Conservation (phyloP, 2,888 invertebrate species). For the Anoncus sp. region DNA sequence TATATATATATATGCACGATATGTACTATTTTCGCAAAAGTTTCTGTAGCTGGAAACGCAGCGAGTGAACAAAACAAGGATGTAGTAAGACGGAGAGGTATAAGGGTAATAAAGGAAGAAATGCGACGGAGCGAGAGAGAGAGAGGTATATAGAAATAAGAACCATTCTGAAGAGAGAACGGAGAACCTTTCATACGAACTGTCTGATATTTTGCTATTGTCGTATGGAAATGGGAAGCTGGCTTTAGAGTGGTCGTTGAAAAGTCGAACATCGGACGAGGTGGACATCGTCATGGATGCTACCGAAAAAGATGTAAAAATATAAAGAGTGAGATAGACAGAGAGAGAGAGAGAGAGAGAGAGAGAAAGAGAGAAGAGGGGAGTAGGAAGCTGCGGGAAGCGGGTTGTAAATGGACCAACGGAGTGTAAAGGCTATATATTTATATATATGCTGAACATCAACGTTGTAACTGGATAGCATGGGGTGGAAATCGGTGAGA, state of each 20-base stretch:
- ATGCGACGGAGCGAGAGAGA: not conserved
- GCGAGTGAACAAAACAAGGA: slow-evolving; percentile 39
- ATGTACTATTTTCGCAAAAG: slow-evolving; percentile 34
- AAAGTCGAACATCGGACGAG: slow-evolving; percentile 21
- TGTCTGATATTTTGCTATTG: slow-evolving; percentile 32
- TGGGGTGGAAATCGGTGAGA: slow-evolving; percentile 35
- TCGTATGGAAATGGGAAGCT: slow-evolving; percentile 48
- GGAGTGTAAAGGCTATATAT: not conserved
- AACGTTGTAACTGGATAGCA: slow-evolving; percentile 1
- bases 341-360: not conserved
- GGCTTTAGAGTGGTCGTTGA: slow-evolving; percentile 41
- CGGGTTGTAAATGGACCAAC: slow-evolving; percentile 6
- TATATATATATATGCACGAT: not conserved
- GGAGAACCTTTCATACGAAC: slow-evolving; percentile 40
- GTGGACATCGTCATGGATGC: slow-evolving; percentile 29
- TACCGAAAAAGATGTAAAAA: too few relatives aligned
- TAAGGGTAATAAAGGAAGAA: slow-evolving; percentile 19
- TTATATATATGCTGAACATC: not conserved
- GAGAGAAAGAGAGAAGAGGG: not conserved
- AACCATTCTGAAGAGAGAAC: slow-evolving; percentile 7
- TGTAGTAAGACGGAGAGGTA: slow-evolving; percentile 23
- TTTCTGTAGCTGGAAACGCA: slow-evolving; percentile 40
- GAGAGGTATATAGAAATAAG: too few relatives aligned
- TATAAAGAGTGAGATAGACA: too few relatives aligned
- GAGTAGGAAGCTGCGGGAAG: not conserved